These are phyloP conservation scores for Halcyon smyrnensis DNA, from an alignment of 2,797 vertebrate species.

Conservation along the genomic window DNA sequence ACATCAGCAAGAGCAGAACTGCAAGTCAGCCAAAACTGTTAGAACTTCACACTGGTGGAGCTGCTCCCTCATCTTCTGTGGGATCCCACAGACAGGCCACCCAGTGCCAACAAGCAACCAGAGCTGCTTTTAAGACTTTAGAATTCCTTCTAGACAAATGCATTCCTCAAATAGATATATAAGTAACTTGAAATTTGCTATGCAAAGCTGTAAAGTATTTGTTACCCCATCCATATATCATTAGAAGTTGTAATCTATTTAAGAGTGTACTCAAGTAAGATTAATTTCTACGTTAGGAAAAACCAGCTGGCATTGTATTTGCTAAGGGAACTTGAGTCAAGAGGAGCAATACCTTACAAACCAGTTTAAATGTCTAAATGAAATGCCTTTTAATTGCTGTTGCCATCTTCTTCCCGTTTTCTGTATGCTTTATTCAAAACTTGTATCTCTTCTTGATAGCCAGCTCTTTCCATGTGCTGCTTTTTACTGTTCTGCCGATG, in stretches of 20 bases:
- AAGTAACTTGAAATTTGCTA: slow-evolving; percentile 36
- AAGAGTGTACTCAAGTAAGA: neutral
- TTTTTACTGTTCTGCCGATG: slow-evolving; percentile 92
- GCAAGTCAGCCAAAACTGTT: neutral
- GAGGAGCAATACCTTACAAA: neutral
- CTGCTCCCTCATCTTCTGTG: neutral
- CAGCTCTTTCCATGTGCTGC: slow-evolving; percentile 84
- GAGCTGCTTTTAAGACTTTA: neutral
- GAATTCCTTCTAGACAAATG: neutral
- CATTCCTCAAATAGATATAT: neutral
- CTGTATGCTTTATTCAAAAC: slow-evolving; percentile 92
- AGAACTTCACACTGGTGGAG: neutral
- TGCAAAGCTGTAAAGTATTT: slow-evolving; percentile 30
- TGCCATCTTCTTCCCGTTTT: slow-evolving; percentile 77
- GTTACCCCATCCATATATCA: neutral
- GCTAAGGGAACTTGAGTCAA: neutral
- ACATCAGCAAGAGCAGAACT: neutral
- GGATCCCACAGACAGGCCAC: neutral
- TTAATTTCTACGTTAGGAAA: neutral
- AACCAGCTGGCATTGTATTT: neutral
- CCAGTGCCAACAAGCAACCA: neutral
- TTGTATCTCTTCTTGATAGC: slow-evolving; percentile 96
- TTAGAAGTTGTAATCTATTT: neutral
- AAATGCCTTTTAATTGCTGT: neutral
- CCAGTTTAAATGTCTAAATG: neutral